Percentiles rank a stretch among this genome's conserved stretches.
phyloP scores from a whole-genome alignment of 2,797 vertebrate species.

The Enteromius radiatus region DNA sequence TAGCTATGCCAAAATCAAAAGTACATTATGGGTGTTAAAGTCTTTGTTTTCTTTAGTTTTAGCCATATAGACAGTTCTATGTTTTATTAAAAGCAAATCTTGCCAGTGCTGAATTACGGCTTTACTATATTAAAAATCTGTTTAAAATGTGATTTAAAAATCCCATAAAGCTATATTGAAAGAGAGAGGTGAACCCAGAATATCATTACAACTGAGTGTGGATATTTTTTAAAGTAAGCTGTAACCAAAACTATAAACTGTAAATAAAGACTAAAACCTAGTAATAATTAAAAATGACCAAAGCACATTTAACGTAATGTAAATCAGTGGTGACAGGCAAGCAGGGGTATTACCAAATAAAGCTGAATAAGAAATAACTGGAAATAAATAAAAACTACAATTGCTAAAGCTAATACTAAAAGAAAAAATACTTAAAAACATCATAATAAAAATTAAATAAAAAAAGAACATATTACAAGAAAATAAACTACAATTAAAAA shows the following conservation, averaged over 20 bases:
- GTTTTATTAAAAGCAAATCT: not conserved
- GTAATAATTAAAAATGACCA: too few species aligned
- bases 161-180: too few species aligned
- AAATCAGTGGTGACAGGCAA: too few species aligned
- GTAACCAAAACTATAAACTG: not conserved
- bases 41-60: not conserved
- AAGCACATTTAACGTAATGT: too few species aligned
- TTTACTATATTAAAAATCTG: not conserved
- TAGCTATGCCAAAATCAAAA: not conserved
- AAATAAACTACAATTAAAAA: not conserved
- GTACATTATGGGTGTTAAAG: not conserved
- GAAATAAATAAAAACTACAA: not conserved
- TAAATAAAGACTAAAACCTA: not conserved
- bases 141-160: not conserved
- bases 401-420: too few species aligned
- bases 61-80: not conserved
- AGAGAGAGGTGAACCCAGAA: not conserved
- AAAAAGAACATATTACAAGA: not conserved
- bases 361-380: too few species aligned
- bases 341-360: too few species aligned
- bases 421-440: too few species aligned
- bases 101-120: not conserved
- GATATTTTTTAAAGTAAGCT: not conserved
- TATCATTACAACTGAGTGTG: not conserved
- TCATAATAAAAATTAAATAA: not conserved